A percentile compares a stretch with the other conserved stretches of the same genome.
Evolutionary conservation across 2,888 invertebrate genomes (phyloP).

Genomic region (Monopis laevigella): DNA sequence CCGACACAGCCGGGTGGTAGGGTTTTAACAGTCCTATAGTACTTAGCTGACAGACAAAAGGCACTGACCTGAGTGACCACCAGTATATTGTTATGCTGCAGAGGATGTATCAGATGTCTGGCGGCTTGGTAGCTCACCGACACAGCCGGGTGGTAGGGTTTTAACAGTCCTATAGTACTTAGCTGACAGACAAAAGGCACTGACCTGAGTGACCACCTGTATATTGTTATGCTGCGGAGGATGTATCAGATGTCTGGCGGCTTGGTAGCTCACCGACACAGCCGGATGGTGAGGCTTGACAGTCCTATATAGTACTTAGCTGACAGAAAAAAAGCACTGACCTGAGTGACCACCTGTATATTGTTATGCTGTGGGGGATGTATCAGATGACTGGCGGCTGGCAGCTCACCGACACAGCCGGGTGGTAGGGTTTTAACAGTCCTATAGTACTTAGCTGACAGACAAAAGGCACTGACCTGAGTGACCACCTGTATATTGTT

Average conservation of each 20-base stretch:
- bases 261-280: slow-evolving; percentile 48
- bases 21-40: too few species aligned
- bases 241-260: slow-evolving; percentile 37
- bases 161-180: too few species aligned
- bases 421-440: too few species aligned
- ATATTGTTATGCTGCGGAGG: slow-evolving; percentile 40
- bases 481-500: slow-evolving; percentile 42
- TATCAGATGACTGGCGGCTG: slow-evolving; percentile 36
- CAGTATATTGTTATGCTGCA: slow-evolving; percentile 49
- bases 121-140: slow-evolving; percentile 47
- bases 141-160: slow-evolving; percentile 50
- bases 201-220: slow-evolving; percentile 33
- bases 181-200: too few species aligned
- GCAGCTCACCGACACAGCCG: slow-evolving; percentile 48
- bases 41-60: too few species aligned
- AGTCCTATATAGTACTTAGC: too few species aligned
- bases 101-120: slow-evolving; percentile 36
- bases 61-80: slow-evolving; percentile 24
- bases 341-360: slow-evolving; percentile 37
- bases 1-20: slow-evolving; percentile 51
- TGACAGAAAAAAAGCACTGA: too few species aligned
- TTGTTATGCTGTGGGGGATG: slow-evolving; percentile 40
- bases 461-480: too few species aligned
- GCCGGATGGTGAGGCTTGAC: slow-evolving; percentile 55
- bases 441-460: too few species aligned